Evolutionary conservation across 2,888 invertebrate species (phyloP).

Genomic region (Acleris sparsana): DNA sequence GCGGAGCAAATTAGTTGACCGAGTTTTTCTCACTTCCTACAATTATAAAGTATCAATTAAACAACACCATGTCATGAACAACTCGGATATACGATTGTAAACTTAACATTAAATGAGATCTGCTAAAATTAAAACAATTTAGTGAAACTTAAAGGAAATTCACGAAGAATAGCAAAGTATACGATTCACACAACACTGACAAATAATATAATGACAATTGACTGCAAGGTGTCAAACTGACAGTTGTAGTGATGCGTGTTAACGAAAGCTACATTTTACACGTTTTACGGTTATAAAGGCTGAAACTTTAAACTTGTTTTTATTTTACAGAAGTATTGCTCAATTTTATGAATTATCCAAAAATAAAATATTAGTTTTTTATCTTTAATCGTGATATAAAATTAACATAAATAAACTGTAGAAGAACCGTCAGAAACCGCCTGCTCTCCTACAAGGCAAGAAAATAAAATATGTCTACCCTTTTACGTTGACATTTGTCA

Average conservation of each 20-base stretch:
- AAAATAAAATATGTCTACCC: conserved; percentile 30
- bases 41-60: conserved; percentile 6
- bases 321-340: too few relatives aligned
- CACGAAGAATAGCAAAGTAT: neutral
- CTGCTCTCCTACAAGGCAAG: neutral
- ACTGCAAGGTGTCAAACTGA: neutral
- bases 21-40: conserved; percentile 8
- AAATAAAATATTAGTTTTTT: too few relatives aligned
- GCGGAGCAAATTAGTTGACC: conserved; percentile 16
- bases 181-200: conserved; percentile 7
- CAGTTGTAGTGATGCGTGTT: neutral
- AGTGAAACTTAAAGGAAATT: neutral
- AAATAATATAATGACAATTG: neutral
- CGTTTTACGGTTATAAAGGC: neutral
- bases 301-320: too few relatives aligned
- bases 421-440: neutral
- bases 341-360: too few relatives aligned
- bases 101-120: neutral
- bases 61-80: conserved; percentile 1
- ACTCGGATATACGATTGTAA: neutral
- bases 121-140: neutral
- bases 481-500: conserved; percentile 31
- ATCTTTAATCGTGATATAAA: neutral
- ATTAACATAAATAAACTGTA: neutral
- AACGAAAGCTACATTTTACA: neutral